These are phyloP conservation scores for Spinus olivaceus DNA, from an alignment of 2,797 vertebrate genomes.

Conservation along the genomic window DNA sequence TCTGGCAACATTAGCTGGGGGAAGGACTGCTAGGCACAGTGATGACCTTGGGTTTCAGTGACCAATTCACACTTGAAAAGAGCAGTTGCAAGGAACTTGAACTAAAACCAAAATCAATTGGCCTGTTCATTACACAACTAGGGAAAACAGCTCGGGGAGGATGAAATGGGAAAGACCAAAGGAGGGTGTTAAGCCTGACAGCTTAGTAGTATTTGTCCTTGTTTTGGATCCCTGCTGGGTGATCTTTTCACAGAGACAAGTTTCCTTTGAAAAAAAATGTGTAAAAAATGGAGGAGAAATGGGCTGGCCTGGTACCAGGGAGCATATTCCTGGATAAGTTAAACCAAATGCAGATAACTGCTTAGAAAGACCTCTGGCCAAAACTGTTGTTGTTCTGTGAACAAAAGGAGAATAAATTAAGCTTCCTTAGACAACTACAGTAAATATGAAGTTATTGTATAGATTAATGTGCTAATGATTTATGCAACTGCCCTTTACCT, in stretches of 20 bases:
- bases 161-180: not conserved
- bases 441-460: slow-evolving; percentile 19
- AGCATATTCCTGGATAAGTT: not conserved
- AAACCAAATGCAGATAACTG: not conserved
- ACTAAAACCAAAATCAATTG: not conserved
- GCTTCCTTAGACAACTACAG: not conserved
- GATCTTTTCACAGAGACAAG: not conserved
- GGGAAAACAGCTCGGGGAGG: not conserved
- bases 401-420: not conserved
- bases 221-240: not conserved
- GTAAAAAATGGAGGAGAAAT: not conserved
- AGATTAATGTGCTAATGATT: not conserved
- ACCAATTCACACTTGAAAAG: not conserved
- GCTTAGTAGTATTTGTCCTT: not conserved
- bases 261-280: not conserved
- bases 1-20: not conserved
- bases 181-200: not conserved
- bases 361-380: not conserved
- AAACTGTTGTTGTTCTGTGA: not conserved
- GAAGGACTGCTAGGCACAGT: not conserved
- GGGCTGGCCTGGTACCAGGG: not conserved
- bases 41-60: not conserved
- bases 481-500: slow-evolving; percentile 1
- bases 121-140: not conserved
- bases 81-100: not conserved